Evolutionary conservation across 2,797 vertebrate genomes (phyloP).

Genomic region (Menidia menidia): DNA sequence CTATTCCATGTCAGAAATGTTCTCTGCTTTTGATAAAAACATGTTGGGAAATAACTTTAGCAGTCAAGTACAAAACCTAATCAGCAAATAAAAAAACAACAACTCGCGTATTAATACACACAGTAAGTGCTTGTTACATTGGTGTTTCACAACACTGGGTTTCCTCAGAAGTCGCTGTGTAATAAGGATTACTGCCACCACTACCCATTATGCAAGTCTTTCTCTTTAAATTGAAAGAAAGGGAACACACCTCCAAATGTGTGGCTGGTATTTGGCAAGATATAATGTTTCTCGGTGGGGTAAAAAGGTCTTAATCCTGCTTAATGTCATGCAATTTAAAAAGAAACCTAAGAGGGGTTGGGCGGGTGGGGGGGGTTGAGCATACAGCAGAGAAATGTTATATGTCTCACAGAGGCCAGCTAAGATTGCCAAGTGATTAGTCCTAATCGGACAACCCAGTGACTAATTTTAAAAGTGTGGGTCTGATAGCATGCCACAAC

Average conservation of each 20-base stretch:
- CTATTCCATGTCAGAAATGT: slow-evolving; percentile 26
- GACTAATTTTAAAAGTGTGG: neutral
- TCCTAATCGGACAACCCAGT: neutral
- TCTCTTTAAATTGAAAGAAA: slow-evolving; percentile 18
- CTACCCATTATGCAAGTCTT: slow-evolving; percentile 46
- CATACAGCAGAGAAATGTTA: neutral
- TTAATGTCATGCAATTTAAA: neutral
- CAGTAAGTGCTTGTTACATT: slow-evolving; percentile 36
- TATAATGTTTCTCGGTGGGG: neutral
- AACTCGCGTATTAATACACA: neutral
- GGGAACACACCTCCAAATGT: slow-evolving; percentile 6
- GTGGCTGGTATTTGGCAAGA: neutral
- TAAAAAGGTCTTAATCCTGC: neutral
- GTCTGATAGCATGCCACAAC: too few species aligned
- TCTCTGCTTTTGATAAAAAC: slow-evolving; percentile 4
- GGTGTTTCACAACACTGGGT: slow-evolving; percentile 42
- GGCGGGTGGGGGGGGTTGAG: neutral
- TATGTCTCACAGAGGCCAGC: neutral
- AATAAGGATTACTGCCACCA: slow-evolving; percentile 56
- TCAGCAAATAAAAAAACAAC: neutral
- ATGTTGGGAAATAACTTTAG: neutral
- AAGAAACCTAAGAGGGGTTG: neutral
- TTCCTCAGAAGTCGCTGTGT: slow-evolving; percentile 47
- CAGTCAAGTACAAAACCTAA: neutral
- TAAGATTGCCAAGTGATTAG: neutral